Percentiles rank a stretch among this genome's conserved stretches.
Evolutionary conservation across 2,888 invertebrate species (phyloP).

Genomic region (Acleris literana): DNA sequence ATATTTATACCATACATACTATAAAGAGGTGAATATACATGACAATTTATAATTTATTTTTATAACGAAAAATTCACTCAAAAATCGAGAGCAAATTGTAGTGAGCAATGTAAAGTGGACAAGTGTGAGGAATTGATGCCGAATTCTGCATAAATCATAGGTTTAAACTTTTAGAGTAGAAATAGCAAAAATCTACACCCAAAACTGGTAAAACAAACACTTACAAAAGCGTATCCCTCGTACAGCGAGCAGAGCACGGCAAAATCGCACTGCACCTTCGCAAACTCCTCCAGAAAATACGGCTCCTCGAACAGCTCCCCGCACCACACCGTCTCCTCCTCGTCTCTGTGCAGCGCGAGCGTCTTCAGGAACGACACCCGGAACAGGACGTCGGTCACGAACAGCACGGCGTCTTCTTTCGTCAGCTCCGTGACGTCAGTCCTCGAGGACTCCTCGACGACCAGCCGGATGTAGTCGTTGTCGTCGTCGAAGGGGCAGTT

Average conservation of each 20-base stretch:
- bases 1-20: too few species aligned
- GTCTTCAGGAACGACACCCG: slow-evolving; percentile 51
- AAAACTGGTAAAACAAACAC: slow-evolving; percentile 42
- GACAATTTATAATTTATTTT: too few species aligned
- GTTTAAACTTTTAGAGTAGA: too few species aligned
- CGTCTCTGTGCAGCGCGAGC: slow-evolving; percentile 43
- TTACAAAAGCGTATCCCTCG: slow-evolving; percentile 65
- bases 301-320: slow-evolving; percentile 44
- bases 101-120: too few species aligned
- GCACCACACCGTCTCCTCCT: slow-evolving; percentile 42
- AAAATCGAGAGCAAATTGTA: too few species aligned
- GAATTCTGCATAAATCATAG: too few species aligned
- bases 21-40: too few species aligned
- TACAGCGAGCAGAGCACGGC: slow-evolving; percentile 52
- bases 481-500: slow-evolving; percentile 58
- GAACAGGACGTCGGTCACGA: slow-evolving; percentile 48
- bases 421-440: slow-evolving; percentile 43
- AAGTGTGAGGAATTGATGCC: too few species aligned
- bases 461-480: slow-evolving; percentile 36
- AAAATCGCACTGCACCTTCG: slow-evolving; percentile 50
- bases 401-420: slow-evolving; percentile 44
- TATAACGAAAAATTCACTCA: too few species aligned
- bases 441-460: slow-evolving; percentile 38
- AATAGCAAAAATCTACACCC: too few species aligned
- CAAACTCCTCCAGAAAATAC: slow-evolving; percentile 45